Conservation (phyloP, 2,113 vertebrate species). For the Gnathonemus echidnorhynchus region DNA sequence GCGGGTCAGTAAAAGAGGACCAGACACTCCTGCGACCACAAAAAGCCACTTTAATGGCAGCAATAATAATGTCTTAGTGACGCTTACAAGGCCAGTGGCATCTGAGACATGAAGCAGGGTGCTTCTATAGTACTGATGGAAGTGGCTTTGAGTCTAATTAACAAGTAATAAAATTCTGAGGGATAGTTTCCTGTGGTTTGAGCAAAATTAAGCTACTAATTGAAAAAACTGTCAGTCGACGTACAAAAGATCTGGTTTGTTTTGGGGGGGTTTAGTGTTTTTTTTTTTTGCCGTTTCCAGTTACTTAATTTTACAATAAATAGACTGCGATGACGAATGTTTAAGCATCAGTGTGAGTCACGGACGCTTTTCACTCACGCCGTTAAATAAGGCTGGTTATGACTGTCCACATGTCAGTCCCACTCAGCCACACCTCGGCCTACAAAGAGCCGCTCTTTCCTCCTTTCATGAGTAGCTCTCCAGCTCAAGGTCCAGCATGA, state of each 20-base stretch:
- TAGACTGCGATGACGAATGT: background rate
- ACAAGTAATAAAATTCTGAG: background rate
- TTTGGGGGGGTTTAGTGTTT: background rate
- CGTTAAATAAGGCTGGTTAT: background rate
- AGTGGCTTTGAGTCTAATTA: slow-evolving; percentile 1
- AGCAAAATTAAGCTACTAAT: background rate
- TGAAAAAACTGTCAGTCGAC: background rate
- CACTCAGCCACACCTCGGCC: background rate
- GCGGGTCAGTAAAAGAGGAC: background rate
- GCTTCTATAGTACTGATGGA: background rate
- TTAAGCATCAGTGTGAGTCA: background rate
- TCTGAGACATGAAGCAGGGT: background rate
- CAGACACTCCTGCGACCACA: background rate
- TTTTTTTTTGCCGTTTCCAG: background rate
- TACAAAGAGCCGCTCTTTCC: background rate
- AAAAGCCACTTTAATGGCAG: background rate
- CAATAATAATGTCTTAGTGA: slow-evolving; percentile 6
- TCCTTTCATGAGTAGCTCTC: background rate
- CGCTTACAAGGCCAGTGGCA: background rate
- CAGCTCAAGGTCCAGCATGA: background rate
- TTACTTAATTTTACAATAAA: background rate
- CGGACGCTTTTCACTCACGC: background rate
- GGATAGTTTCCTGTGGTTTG: background rate
- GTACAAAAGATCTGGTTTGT: background rate
- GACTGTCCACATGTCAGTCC: background rate